phyloP scores from a whole-genome alignment of 2,797 vertebrate species.

The Chelmon rostratus region DNA sequence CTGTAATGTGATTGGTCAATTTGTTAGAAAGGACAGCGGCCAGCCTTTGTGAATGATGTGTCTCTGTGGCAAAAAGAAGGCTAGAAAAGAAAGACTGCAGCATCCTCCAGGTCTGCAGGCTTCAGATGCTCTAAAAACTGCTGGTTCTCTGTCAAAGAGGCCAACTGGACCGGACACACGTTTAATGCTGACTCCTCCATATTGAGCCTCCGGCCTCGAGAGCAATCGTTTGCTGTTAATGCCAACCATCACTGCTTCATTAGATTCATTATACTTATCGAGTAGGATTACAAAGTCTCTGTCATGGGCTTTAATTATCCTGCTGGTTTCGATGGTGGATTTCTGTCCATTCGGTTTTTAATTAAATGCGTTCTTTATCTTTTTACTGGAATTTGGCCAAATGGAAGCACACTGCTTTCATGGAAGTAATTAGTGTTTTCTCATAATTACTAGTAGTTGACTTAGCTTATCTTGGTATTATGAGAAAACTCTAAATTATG shows the following conservation, averaged over 20 bases:
- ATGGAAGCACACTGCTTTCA: not conserved
- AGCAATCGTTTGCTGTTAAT: not conserved
- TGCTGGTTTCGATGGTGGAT: not conserved
- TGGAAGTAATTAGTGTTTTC: not conserved
- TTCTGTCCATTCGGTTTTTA: not conserved
- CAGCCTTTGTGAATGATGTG: not conserved
- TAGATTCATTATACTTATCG: not conserved
- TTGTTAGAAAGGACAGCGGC: not conserved
- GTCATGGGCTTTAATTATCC: not conserved
- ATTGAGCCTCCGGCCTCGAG: not conserved
- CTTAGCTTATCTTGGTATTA: not conserved
- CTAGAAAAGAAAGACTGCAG: not conserved
- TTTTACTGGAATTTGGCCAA: not conserved
- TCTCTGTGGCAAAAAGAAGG: not conserved
- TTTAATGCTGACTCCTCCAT: not conserved
- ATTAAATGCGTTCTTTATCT: not conserved
- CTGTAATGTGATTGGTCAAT: conserved; percentile 3
- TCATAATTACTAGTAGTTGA: not conserved
- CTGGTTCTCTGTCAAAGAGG: not conserved
- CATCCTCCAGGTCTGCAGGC: not conserved
- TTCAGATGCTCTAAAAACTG: not conserved
- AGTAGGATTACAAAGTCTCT: not conserved
- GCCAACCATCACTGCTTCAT: not conserved
- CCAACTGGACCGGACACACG: conserved; percentile 1
- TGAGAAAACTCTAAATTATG: not conserved